Percentiles rank a stretch among this genome's conserved stretches.
Evolutionary conservation across 2,888 invertebrate genomes (phyloP).

Genomic region (Amphipoea lucens): DNA sequence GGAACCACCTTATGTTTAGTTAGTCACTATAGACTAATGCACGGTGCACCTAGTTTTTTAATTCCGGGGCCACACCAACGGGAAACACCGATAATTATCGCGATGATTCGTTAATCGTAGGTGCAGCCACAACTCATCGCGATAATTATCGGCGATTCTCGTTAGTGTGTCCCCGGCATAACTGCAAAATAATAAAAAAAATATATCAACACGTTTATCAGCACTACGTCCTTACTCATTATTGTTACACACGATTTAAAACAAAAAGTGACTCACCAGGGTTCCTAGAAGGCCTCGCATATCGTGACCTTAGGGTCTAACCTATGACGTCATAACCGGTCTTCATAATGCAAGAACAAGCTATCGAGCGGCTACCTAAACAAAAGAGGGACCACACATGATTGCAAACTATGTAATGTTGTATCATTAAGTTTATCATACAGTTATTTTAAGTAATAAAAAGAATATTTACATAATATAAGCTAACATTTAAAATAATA

Average conservation of each 20-base stretch:
- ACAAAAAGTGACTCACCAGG: slow-evolving; percentile 47
- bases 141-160: too few relatives aligned
- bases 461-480: too few relatives aligned
- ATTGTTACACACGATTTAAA: neutral
- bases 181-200: neutral
- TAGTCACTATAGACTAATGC: neutral
- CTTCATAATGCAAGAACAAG: slow-evolving; percentile 32
- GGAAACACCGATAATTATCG: too few relatives aligned
- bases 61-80: too few relatives aligned
- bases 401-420: slow-evolving; percentile 2
- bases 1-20: neutral
- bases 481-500: too few relatives aligned
- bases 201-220: neutral
- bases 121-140: too few relatives aligned
- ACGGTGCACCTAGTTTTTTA: neutral
- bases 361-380: slow-evolving; percentile 29
- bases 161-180: too few relatives aligned
- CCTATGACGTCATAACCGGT: slow-evolving; percentile 58
- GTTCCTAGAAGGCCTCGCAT: slow-evolving; percentile 37
- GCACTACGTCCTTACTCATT: slow-evolving; percentile 1
- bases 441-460: too few relatives aligned
- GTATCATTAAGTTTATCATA: neutral
- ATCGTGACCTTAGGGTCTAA: slow-evolving; percentile 48
- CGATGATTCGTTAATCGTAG: too few relatives aligned
- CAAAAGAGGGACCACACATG: slow-evolving; percentile 42